Evolutionary conservation across 2,113 vertebrate species (phyloP).

Genomic region (Cyanoderma ruficeps): DNA sequence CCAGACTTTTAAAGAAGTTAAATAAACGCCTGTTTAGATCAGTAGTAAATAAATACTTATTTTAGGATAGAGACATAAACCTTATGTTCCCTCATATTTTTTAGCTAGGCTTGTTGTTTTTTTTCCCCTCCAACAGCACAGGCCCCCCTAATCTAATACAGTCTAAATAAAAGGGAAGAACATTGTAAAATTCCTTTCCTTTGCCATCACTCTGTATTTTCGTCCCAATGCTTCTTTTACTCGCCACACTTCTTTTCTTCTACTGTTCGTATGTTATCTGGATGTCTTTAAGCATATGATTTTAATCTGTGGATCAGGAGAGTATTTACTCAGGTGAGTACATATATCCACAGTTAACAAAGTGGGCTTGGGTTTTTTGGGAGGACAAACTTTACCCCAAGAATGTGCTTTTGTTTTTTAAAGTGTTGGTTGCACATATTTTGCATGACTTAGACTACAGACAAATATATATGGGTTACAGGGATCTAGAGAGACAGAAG

Average conservation of each 20-base stretch:
- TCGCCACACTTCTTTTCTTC: neutral
- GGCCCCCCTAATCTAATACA: neutral
- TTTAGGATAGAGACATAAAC: neutral
- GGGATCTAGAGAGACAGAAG: neutral
- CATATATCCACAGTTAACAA: neutral
- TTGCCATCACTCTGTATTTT: neutral
- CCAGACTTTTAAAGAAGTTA: neutral
- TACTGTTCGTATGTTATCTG: neutral
- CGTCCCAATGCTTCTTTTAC: neutral
- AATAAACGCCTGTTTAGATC: neutral
- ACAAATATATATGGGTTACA: neutral
- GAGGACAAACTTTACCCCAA: neutral
- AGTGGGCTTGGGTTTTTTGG: neutral
- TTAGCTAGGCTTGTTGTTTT: neutral
- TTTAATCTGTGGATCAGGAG: neutral
- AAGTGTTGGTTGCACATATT: neutral
- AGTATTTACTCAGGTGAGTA: neutral
- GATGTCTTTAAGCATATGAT: neutral
- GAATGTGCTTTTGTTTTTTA: neutral
- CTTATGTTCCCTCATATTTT: neutral
- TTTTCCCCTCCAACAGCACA: neutral
- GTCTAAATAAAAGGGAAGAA: neutral
- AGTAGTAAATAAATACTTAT: neutral
- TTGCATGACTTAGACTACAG: neutral
- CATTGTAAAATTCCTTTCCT: neutral